Base-by-base conservation (phyloP, 1,140 invertebrate species). In the Diorhabda sublineata region DNA sequence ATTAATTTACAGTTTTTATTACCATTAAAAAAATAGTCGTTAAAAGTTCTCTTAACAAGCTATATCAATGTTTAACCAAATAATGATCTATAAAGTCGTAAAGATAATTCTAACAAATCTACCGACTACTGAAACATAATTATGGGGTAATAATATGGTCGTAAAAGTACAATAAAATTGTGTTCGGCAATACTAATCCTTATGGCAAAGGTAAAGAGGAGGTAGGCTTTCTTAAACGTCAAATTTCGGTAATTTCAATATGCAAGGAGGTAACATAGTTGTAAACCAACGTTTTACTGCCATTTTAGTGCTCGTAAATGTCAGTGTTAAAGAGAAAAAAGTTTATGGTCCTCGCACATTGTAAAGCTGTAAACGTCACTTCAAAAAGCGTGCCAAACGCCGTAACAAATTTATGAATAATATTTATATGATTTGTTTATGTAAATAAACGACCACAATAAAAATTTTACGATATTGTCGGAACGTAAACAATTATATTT, bases 81-180 rank as follows among this genome's bases (percentile, higher is more conserved):
- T 64, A 64, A 64, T 64, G 63, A 64, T 64, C 26, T 64, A 64
- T 47, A 56, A 6, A 64, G 45, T 57, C 63, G 58, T 67, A 67
- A 67, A 67, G 11, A 67, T 60, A 67, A 67, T 60, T 67, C 65
- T n/a, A 47, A 58, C n/a, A 67, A 67, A 59, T 41, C 44, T 11
- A 44, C 65, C 58, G 65, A 67, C 65, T 59, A 59, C 65, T 67
- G 45, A 67, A 60, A 47, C 58, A 43, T 60, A 42, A 60, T 56
- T 59, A 67, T 61, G 65, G 11, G 11, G 58, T 64, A 65, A 72
- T 72, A 68, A 72, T 68, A 64, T 61, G 68, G 61, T 72, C 71
- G 61, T 72, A 72, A 72, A 72, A 72, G 63, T 69, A 72, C 71
- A 69, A 72, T 72, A 72, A 72, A 72, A 67, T 72, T 66, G 60